A percentile compares a stretch with the other conserved stretches of the same genome.
Evolutionary conservation across 2,888 invertebrate genomes (phyloP).

Genomic region (Diachrysia chrysitis): DNA sequence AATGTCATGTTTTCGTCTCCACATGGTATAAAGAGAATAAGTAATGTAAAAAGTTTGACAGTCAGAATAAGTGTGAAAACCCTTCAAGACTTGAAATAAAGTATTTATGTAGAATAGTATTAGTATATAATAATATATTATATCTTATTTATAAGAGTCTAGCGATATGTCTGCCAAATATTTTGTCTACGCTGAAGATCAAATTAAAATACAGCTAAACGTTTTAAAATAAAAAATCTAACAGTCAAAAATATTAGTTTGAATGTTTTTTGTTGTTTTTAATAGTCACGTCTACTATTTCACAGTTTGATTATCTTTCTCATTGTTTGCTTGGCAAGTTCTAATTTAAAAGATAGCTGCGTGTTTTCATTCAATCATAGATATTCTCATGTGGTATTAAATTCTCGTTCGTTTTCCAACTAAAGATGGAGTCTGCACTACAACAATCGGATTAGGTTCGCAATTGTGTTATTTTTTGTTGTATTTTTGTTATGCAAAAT

Average conservation of each 20-base stretch:
- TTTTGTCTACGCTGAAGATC: constrained; percentile 81
- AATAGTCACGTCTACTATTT: constrained; percentile 35
- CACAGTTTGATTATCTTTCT: constrained; percentile 5
- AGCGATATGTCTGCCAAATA: constrained; percentile 87
- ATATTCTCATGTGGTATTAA: background rate
- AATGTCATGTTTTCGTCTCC: background rate
- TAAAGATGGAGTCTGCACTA: too few relatives aligned
- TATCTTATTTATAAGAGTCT: constrained; percentile 82
- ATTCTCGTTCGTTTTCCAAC: too few relatives aligned
- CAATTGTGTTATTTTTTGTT: too few relatives aligned
- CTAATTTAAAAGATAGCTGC: background rate
- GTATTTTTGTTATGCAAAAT: too few relatives aligned
- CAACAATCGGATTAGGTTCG: too few relatives aligned
- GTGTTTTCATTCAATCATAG: background rate
- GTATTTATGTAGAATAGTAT: constrained; percentile 64
- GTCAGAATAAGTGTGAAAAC: constrained; percentile 57
- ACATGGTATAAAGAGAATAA: background rate
- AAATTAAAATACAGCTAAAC: constrained; percentile 72
- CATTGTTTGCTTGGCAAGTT: background rate
- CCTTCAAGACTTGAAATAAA: constrained; percentile 66
- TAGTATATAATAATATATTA: constrained; percentile 72
- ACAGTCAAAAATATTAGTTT: constrained; percentile 49
- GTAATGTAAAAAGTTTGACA: constrained; percentile 18
- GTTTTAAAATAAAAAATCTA: constrained; percentile 66
- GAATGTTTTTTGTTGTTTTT: constrained; percentile 37